A percentile compares a stretch with the other conserved stretches of the same genome.
These are phyloP conservation scores for Leptinotarsa peninsularis DNA, from an alignment of 2,888 invertebrate genomes.

Conservation along the genomic window DNA sequence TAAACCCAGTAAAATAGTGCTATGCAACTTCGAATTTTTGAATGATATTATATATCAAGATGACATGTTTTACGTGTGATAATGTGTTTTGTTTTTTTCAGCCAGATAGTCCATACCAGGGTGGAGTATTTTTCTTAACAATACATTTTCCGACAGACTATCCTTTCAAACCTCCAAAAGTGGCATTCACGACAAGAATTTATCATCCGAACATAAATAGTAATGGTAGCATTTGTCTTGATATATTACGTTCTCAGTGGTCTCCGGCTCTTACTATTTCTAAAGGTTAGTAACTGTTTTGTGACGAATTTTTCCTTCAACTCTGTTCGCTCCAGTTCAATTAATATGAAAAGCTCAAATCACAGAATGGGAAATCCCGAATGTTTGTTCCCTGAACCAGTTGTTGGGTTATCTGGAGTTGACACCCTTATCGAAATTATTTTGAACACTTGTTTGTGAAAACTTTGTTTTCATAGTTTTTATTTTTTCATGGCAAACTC, in stretches of 20 bases:
- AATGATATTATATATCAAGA: not conserved
- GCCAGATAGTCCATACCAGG: constrained; percentile 99
- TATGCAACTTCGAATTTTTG: too few species aligned
- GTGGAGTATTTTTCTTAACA: constrained; percentile 99
- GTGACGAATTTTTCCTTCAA: not conserved
- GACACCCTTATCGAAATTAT: too few species aligned
- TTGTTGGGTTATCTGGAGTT: too few species aligned
- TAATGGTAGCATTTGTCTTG: constrained; percentile 99
- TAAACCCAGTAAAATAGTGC: too few species aligned
- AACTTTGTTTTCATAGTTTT: too few species aligned
- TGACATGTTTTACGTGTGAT: not conserved
- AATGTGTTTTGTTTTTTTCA: constrained; percentile 67
- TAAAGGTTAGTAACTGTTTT: constrained; percentile 78
- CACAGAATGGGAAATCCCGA: too few species aligned
- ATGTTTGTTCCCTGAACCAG: too few species aligned
- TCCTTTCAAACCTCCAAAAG: constrained; percentile 99
- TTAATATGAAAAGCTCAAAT: not conserved
- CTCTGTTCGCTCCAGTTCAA: not conserved
- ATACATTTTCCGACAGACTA: constrained; percentile 99
- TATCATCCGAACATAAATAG: constrained; percentile 99
- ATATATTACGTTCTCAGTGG: constrained; percentile 99
- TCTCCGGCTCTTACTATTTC: constrained; percentile 99
- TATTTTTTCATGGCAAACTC: too few species aligned
- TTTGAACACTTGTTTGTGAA: too few species aligned
- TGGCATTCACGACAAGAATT: constrained; percentile 99